Conservation (phyloP, 2,888 invertebrate species). For the Thalpophila matura region DNA sequence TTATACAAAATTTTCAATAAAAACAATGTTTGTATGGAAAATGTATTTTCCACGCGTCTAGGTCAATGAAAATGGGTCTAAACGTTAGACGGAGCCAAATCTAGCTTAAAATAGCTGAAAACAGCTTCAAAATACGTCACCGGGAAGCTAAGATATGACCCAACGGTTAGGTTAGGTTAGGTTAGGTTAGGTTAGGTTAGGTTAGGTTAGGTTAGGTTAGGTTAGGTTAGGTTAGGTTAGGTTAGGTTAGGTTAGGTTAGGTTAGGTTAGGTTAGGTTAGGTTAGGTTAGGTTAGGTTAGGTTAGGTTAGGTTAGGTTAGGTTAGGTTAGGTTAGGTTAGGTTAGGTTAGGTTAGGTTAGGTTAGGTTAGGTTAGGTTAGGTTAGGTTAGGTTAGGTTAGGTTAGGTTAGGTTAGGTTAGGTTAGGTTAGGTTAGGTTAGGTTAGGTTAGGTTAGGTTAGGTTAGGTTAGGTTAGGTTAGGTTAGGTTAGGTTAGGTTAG, state of each 20-base stretch:
- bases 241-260: slow-evolving; percentile 6
- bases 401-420: slow-evolving; percentile 1
- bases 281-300: slow-evolving; percentile 10
- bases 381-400: slow-evolving; percentile 3
- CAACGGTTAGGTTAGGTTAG: background rate
- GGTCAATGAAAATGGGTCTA: no score
- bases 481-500: slow-evolving; percentile 1
- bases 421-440: slow-evolving; percentile 1
- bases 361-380: slow-evolving; percentile 5
- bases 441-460: slow-evolving; percentile 4
- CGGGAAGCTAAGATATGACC: no score
- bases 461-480: slow-evolving; percentile 1
- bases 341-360: slow-evolving; percentile 14
- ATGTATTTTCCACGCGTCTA: no score
- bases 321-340: slow-evolving; percentile 7
- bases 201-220: slow-evolving; percentile 2
- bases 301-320: slow-evolving; percentile 7
- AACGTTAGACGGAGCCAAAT: no score
- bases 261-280: slow-evolving; percentile 5
- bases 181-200: background rate
- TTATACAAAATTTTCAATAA: no score
- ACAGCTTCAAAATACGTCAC: no score
- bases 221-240: slow-evolving; percentile 6
- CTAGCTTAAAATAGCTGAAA: no score
- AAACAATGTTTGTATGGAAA: no score